These are phyloP conservation scores for Rhadinocentrus ornatus DNA, from an alignment of 2,797 vertebrate genomes.

Conservation along the genomic window DNA sequence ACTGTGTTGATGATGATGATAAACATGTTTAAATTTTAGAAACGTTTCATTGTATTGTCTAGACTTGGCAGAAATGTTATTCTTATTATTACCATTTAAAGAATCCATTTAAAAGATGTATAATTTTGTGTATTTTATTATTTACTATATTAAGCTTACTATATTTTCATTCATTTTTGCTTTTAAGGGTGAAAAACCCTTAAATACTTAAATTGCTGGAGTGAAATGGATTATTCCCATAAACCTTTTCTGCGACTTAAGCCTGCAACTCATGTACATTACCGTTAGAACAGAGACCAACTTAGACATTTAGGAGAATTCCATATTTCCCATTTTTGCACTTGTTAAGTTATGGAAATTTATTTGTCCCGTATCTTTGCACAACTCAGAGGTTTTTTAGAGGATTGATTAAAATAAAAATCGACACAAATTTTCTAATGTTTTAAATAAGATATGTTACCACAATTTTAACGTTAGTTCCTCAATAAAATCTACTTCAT, in stretches of 20 bases:
- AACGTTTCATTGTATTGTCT: not conserved
- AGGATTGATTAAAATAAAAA: not conserved
- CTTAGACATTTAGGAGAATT: not conserved
- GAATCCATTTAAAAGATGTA: too few relatives aligned
- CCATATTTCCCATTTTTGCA: not conserved
- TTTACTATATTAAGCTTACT: too few relatives aligned
- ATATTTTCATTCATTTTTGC: not conserved
- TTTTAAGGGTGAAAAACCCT: not conserved
- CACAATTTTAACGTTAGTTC: not conserved
- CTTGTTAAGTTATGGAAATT: not conserved
- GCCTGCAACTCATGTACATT: not conserved
- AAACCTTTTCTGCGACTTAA: not conserved
- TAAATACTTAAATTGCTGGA: not conserved
- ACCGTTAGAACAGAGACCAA: not conserved
- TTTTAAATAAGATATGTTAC: not conserved
- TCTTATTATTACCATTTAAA: too few relatives aligned
- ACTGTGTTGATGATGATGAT: not conserved
- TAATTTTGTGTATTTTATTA: too few relatives aligned
- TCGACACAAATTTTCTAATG: not conserved
- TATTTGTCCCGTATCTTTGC: not conserved
- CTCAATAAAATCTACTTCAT: not conserved
- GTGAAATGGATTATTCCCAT: not conserved
- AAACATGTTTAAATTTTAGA: not conserved
- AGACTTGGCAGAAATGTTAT: not conserved
- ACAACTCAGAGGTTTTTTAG: not conserved